Percentiles rank a stretch among this genome's conserved stretches.
phyloP scores from a whole-genome alignment of 53 echinoderm and acorn worm genomes.

The Temnopleurus reevesii region DNA sequence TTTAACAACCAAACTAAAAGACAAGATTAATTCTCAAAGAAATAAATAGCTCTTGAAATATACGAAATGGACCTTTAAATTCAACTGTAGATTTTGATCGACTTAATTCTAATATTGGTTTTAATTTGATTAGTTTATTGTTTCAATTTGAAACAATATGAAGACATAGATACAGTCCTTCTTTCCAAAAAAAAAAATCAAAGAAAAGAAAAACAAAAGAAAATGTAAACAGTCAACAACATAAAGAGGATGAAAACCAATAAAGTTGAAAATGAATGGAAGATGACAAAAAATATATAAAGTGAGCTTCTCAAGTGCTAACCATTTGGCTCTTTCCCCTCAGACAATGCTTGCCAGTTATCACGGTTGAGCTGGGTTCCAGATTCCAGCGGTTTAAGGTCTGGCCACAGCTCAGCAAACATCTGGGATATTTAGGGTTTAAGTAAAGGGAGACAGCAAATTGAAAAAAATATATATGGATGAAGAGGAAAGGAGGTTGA shows the following conservation, averaged over 20 bases:
- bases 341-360: slow-evolving; percentile 95
- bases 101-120: too few relatives aligned
- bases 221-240: neutral
- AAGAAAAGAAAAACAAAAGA: neutral
- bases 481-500: neutral
- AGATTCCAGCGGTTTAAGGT: slow-evolving; percentile 74
- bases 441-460: slow-evolving; percentile 54
- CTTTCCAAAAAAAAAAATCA: neutral
- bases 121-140: too few relatives aligned
- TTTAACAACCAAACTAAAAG: too few relatives aligned
- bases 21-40: neutral
- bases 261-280: neutral
- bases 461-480: slow-evolving; percentile 38
- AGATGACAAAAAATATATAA: slow-evolving; percentile 29
- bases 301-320: slow-evolving; percentile 60
- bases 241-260: slow-evolving; percentile 11
- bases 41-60: neutral
- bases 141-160: neutral
- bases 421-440: slow-evolving; percentile 68
- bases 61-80: too few relatives aligned
- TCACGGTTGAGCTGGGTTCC: slow-evolving; percentile 91
- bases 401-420: slow-evolving; percentile 89
- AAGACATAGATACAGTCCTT: slow-evolving; percentile 12
- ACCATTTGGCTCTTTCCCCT: slow-evolving; percentile 89
- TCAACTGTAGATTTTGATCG: too few relatives aligned